Base-by-base conservation (phyloP, 23 tunicate genomes). In the Halocynthia aurantium region DNA sequence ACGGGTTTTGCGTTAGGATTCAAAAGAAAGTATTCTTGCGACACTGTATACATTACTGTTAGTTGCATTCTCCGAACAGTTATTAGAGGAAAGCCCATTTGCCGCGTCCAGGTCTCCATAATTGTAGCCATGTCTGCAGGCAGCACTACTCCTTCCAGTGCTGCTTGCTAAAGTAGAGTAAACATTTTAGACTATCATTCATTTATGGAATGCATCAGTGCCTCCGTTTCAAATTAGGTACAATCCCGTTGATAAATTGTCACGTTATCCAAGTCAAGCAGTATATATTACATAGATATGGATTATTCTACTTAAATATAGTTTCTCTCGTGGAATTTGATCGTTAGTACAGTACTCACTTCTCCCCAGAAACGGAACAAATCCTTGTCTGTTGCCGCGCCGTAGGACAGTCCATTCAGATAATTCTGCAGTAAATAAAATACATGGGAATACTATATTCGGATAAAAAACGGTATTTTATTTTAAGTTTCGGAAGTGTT, bases 81-180 rank as follows among this genome's bases (percentile, higher is more conserved):
- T 50, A 91, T 57, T 6, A 91, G 81, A 6, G 97, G 97, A 78
- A 70, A 91, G 0, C 97, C 97, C 97, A 91, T 91, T 91, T 91
- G 97, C 15, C 86, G 63, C 8, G 91, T 65, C 97, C 97, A 91
- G 6, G 84, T 55, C 70, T 91, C 97, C 19, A 91, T 67, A 6
- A 91, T 65, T 7, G 49, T 31, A 58, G 76, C 80, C 13, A 87
- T 66, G 50, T 76, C 82, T 51, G 58, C 53, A 1, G 83, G 83
- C 52, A 83, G 44, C 44, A 4, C 44, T 31, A 31, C 44, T 31
- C 44, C 44, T 1, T 31, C 44, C 4, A 1, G 44, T 31, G 44
- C 44, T 31, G 44, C 44, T 31, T 31, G 44, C 44, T 31, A 4
- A 4, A 31, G 44, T 31, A 4, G 44, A 31, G 44, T 31, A 31